A percentile compares a stretch with the other conserved stretches of the same genome.
Evolutionary conservation across 2,797 vertebrate species (phyloP).

Genomic region (Sebastes umbrosus): DNA sequence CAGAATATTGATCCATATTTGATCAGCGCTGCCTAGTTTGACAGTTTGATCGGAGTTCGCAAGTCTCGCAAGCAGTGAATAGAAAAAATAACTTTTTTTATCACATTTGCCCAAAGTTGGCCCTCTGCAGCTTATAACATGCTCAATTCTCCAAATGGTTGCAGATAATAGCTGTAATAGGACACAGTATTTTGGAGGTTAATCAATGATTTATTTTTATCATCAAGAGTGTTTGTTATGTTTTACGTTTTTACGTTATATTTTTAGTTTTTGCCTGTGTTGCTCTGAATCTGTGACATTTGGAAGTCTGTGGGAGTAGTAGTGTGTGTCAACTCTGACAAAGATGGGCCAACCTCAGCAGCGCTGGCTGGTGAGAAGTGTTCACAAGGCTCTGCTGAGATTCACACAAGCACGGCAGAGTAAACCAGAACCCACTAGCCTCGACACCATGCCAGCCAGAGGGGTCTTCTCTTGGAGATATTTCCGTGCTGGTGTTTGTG

Average conservation of each 20-base stretch:
- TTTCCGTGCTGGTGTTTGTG: neutral
- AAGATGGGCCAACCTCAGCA: slow-evolving; percentile 14
- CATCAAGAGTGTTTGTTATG: neutral
- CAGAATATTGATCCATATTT: neutral
- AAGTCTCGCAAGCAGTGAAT: neutral
- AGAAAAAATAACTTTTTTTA: neutral
- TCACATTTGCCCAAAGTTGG: neutral
- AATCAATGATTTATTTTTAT: neutral
- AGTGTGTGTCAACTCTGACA: neutral
- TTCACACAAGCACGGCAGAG: slow-evolving; percentile 52
- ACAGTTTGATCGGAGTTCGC: too few relatives aligned
- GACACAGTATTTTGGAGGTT: neutral
- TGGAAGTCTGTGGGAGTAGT: neutral
- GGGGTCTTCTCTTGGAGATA: neutral
- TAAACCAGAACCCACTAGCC: slow-evolving; percentile 45
- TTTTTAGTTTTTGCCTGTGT: neutral
- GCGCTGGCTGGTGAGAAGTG: slow-evolving; percentile 23
- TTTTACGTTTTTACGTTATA: neutral
- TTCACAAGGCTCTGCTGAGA: slow-evolving; percentile 67
- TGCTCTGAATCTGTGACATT: neutral
- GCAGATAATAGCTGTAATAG: neutral
- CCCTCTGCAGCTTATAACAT: neutral
- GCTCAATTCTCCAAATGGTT: neutral
- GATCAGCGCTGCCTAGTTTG: too few relatives aligned
- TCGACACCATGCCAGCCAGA: slow-evolving; percentile 6